Evolutionary conservation across 2,113 vertebrate genomes (phyloP), one percentile per base, ranked within the genome.

Genomic region (Scomber colias): DNA sequence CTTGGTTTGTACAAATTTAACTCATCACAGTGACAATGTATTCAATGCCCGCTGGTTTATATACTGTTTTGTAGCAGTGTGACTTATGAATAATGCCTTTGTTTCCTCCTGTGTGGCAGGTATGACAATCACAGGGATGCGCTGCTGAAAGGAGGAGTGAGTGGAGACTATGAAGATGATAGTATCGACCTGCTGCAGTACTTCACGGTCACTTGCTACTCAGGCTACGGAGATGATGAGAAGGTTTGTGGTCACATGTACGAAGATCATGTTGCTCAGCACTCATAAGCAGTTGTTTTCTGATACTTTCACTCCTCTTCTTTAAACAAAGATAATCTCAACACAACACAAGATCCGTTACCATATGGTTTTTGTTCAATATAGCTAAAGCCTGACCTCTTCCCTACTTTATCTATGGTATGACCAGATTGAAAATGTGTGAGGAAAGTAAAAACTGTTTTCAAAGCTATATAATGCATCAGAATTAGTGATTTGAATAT

Each of bases 111-210:
- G 30, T 53, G 16, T 64, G 17, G 11, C 78, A 99, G 98, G 98
- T 99, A 99, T 61, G 98, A 99, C 91, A 97, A 96, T 89, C 98
- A 99, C 87, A 95, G 97, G 64, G 98, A 99, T 1, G 97, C 97
- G 35, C 90, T 99, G 69, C 92, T 99, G 75, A 99, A 96, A 93
- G 96, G 97, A 16, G 96, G 97, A 3, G 81, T 95, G 57, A 95
- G 95, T 59, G 97, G 96, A 35, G 97, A 97, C 8, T 99, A 96
- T 84, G 95, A 96, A 62, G 97, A 99, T 11, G 96, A 99, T 88
- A 98, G 96, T 48, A 88, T 98, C 68, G 97, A 99, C 87, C 90
- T 99, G 62, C 92, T 99, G 51, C 96, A 24, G 83, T 99, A 95
- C 74, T 99, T 99, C 93, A 99, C 97, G 0, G 97, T 97, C 27